A percentile compares a stretch with the other conserved stretches of the same genome.
phyloP scores from a whole-genome alignment of 35 echinoderm and acorn worm species.

The Chiridota heheva region DNA sequence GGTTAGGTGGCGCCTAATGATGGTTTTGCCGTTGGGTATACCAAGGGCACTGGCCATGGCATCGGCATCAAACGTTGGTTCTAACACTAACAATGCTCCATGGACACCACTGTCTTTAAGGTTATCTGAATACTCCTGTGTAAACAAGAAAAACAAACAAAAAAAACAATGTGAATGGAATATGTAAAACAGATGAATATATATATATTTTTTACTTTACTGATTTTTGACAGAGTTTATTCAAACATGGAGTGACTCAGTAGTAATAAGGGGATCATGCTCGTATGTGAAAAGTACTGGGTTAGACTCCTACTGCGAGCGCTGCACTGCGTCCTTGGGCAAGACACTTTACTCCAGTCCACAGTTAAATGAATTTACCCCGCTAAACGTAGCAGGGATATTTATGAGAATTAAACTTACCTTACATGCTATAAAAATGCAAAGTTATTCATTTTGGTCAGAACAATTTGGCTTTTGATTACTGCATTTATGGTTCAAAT shows the following conservation, averaged over 20 bases:
- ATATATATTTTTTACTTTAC: background rate
- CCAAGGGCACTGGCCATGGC: slow-evolving; percentile 88
- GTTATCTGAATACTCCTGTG: slow-evolving; percentile 98
- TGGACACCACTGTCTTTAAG: slow-evolving; percentile 93
- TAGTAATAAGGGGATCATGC: no score
- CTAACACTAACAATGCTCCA: slow-evolving; percentile 88
- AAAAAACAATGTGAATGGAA: background rate
- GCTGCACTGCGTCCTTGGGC: no score
- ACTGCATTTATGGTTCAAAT: no score
- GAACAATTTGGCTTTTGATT: no score
- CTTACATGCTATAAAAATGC: no score
- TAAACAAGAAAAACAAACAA: background rate
- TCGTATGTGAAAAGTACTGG: no score
- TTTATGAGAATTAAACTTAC: no score
- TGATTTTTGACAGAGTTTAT: background rate
- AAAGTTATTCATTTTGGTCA: no score
- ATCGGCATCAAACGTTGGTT: slow-evolving; percentile 93
- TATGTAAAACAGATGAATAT: background rate
- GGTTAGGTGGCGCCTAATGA: slow-evolving; percentile 84
- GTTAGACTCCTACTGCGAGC: no score
- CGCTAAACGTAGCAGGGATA: no score
- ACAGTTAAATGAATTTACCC: no score
- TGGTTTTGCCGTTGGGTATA: slow-evolving; percentile 92
- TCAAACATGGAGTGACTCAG: background rate
- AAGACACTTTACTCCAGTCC: no score